Evolutionary conservation across 2,888 invertebrate genomes (phyloP).

Genomic region (Metopia argyrocephala): DNA sequence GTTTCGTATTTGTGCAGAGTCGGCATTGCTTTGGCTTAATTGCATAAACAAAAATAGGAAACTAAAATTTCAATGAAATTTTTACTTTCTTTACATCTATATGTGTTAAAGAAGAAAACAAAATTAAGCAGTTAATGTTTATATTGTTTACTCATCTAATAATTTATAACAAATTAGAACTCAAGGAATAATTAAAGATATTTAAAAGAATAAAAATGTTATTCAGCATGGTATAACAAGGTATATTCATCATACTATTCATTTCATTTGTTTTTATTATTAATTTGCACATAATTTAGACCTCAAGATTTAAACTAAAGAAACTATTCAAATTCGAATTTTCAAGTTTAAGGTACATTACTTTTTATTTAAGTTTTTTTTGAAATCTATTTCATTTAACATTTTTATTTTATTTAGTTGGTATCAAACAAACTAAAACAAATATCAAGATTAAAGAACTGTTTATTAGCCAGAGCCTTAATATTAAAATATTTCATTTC

Average conservation of each 20-base stretch:
- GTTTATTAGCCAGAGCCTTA: too few relatives aligned
- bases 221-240: constrained; percentile 1
- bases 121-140: constrained; percentile 16
- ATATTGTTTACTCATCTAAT: constrained; percentile 4
- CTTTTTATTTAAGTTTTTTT: not conserved
- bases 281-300: not conserved
- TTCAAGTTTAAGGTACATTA: not conserved
- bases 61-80: constrained; percentile 2
- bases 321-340: not conserved
- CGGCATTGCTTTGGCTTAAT: constrained; percentile 31
- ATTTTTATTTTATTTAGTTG: not conserved
- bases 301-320: not conserved
- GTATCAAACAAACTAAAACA: not conserved
- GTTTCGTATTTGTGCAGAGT: not conserved
- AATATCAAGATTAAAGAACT: not conserved
- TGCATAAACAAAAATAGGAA: constrained; percentile 15
- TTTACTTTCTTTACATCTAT: constrained; percentile 17
- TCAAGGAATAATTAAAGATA: constrained; percentile 51
- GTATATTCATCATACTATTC: not conserved
- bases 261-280: not conserved
- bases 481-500: too few relatives aligned
- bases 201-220: constrained; percentile 43
- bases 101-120: constrained; percentile 14
- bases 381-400: not conserved
- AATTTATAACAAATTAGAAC: constrained; percentile 37